phyloP scores from a whole-genome alignment of 1,140 invertebrate species.

The Conus ventricosus region DNA sequence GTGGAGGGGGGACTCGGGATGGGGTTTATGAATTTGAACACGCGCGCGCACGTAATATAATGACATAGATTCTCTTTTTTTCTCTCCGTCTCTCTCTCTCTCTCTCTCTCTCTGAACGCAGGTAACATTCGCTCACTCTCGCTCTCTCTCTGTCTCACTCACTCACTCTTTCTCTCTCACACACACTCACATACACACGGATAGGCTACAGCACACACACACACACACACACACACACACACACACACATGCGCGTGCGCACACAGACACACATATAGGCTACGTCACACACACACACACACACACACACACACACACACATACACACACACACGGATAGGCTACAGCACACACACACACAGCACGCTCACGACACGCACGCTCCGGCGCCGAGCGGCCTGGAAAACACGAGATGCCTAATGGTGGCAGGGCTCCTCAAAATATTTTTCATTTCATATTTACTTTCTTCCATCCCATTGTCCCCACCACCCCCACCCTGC shows the following conservation, averaged over 20 bases:
- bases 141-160: background rate
- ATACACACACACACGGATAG: background rate
- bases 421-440: no score
- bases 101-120: background rate
- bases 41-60: background rate
- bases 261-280: background rate
- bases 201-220: background rate
- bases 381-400: no score
- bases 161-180: no score
- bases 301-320: conserved; percentile 17
- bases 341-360: background rate
- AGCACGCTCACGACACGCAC: no score
- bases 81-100: background rate
- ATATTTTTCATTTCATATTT: no score
- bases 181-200: background rate
- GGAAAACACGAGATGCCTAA: no score
- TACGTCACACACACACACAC: background rate
- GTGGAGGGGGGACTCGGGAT: background rate
- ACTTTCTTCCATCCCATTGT: background rate
- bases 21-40: background rate
- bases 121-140: background rate
- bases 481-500: background rate
- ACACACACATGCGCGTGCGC: background rate
- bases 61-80: no score
- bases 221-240: conserved; percentile 6